Evolutionary conservation across 2,888 invertebrate genomes (phyloP).

Genomic region (Pollenia griseotomentosa): DNA sequence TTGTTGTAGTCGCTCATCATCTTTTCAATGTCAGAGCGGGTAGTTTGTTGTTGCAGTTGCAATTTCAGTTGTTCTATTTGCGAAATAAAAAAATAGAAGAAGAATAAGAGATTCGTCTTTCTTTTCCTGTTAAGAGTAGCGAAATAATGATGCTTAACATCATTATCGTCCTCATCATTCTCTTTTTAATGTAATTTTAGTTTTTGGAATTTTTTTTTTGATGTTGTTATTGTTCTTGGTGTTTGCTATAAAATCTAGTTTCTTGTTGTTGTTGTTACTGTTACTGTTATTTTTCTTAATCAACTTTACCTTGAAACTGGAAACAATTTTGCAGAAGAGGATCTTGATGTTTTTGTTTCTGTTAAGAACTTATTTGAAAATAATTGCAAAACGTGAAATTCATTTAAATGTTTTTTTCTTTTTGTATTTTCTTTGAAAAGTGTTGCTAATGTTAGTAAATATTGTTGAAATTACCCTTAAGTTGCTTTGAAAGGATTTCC

Average conservation of each 20-base stretch:
- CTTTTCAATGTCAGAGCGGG: slow-evolving; percentile 58
- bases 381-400: slow-evolving; percentile 67
- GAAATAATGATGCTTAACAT: slow-evolving; percentile 58
- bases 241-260: slow-evolving; percentile 39
- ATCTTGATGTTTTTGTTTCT: slow-evolving; percentile 9
- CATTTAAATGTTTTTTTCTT: slow-evolving; percentile 46
- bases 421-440: background rate
- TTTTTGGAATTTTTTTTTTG: slow-evolving; percentile 14
- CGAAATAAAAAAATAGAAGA: background rate
- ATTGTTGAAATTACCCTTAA: slow-evolving; percentile 57
- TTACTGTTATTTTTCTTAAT: slow-evolving; percentile 49
- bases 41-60: slow-evolving; percentile 11
- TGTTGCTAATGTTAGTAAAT: slow-evolving; percentile 35
- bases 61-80: slow-evolving; percentile 12
- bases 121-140: slow-evolving; percentile 26
- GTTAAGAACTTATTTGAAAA: slow-evolving; percentile 38
- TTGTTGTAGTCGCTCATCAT: slow-evolving; percentile 25
- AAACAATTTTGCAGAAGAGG: slow-evolving; percentile 25
- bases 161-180: slow-evolving; percentile 37
- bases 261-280: slow-evolving; percentile 11
- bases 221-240: background rate
- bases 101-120: slow-evolving; percentile 14
- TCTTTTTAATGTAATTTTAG: slow-evolving; percentile 62
- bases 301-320: slow-evolving; percentile 68
- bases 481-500: slow-evolving; percentile 35